Percentiles rank a stretch among this genome's conserved stretches.
These are phyloP conservation scores for Labroides dimidiatus DNA, from an alignment of 2,797 vertebrate genomes.

Conservation along the genomic window DNA sequence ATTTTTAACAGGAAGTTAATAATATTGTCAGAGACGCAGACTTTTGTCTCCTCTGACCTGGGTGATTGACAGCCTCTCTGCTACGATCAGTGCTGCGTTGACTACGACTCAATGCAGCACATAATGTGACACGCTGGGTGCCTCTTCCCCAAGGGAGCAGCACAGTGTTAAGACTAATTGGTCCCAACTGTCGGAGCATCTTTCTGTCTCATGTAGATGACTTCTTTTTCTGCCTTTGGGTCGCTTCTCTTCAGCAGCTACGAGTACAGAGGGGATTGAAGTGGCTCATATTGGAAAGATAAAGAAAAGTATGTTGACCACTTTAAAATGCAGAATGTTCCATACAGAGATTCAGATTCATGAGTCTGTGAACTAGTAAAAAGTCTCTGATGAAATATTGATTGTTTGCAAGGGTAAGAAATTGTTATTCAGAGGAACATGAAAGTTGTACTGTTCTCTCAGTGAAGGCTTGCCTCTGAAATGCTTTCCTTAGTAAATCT, in stretches of 20 bases:
- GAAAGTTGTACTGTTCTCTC: conserved; percentile 30
- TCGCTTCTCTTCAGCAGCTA: conserved; percentile 33
- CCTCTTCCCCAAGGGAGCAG: conserved; percentile 32
- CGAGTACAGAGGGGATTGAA: conserved; percentile 17
- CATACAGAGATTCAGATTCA: conserved; percentile 44
- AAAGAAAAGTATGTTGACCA: conserved; percentile 30
- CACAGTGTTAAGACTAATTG: conserved; percentile 58
- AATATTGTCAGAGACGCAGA: conserved; percentile 21
- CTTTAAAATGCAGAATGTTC: conserved; percentile 25
- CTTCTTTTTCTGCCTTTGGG: conserved; percentile 40
- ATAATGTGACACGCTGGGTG: conserved; percentile 50
- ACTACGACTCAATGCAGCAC: conserved; percentile 38
- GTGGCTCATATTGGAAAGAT: conserved; percentile 10
- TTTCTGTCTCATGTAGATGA: conserved; percentile 20
- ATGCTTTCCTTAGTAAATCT: conserved; percentile 27
- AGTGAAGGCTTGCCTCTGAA: conserved; percentile 19
- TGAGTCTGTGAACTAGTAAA: conserved; percentile 49
- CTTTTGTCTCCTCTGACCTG: background rate
- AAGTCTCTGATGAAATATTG: conserved; percentile 62
- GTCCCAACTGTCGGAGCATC: conserved; percentile 52
- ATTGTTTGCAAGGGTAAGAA: conserved; percentile 46
- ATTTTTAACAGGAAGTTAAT: conserved; percentile 34
- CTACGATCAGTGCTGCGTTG: conserved; percentile 30
- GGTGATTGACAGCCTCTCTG: background rate
- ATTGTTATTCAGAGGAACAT: conserved; percentile 39